A percentile compares a stretch with the other conserved stretches of the same genome.
Conservation (phyloP, 2,797 vertebrate species). For the Tolypeutes matacus region DNA sequence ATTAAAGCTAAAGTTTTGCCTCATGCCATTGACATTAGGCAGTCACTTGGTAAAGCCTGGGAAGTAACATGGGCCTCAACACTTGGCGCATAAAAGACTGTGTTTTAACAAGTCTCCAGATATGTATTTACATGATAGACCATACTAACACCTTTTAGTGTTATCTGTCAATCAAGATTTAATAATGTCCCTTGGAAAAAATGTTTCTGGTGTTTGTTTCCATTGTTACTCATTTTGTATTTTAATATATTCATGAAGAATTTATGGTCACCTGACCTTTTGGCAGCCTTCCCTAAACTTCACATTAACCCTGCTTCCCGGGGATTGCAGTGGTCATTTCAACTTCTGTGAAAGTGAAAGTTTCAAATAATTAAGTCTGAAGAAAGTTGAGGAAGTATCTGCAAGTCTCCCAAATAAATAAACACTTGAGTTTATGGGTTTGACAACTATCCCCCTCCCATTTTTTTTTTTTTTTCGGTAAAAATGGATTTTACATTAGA, state of each 20-base stretch:
- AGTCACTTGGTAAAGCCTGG: conserved; percentile 66
- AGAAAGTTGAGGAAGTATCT: background rate
- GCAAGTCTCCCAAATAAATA: background rate
- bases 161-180: conserved; percentile 83
- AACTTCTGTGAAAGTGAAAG: background rate
- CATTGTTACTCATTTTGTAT: conserved; percentile 59
- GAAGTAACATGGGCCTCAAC: conserved; percentile 75
- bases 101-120: conserved; percentile 84
- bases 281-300: conserved; percentile 32
- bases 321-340: conserved; percentile 1
- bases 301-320: background rate
- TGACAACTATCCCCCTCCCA: conserved; percentile 41
- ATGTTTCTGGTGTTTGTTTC: conserved; percentile 67
- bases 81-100: conserved; percentile 75
- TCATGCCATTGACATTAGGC: conserved; percentile 46
- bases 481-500: conserved; percentile 73
- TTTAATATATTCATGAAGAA: conserved; percentile 58
- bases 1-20: conserved; percentile 31
- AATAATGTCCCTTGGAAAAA: conserved; percentile 71
- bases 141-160: conserved; percentile 83
- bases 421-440: conserved; percentile 51
- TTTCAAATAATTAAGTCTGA: conserved; percentile 19
- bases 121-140: conserved; percentile 82
- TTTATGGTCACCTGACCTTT: conserved; percentile 47
- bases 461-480: conserved; percentile 78